These are phyloP conservation scores for Geopemphigus sp. DNA, from an alignment of 1,140 invertebrate species.

Conservation along the genomic window DNA sequence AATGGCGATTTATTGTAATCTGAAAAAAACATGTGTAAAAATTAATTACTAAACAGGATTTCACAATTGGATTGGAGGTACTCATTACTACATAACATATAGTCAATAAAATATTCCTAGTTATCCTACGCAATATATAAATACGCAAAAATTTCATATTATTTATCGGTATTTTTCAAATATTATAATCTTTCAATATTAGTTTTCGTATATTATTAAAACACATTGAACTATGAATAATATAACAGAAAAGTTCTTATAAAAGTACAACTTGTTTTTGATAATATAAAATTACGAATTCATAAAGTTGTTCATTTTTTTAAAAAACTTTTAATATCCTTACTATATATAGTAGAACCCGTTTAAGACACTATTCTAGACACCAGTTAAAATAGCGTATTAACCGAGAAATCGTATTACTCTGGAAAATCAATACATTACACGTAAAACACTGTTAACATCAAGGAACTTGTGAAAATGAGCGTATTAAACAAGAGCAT, in stretches of 20 bases:
- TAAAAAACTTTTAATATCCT: no score
- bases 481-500: no score
- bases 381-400: no score
- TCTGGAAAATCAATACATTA: no score
- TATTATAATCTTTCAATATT: neutral
- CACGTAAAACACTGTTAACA: no score
- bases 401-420: no score
- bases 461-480: no score
- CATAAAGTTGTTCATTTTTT: neutral
- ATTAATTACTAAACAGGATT: constrained; percentile 31
- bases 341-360: no score
- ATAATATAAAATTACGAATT: neutral
- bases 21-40: constrained; percentile 29
- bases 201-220: neutral
- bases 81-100: constrained; percentile 12
- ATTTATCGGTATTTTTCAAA: constrained; percentile 16
- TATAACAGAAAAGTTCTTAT: neutral
- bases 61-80: neutral
- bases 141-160: neutral
- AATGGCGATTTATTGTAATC: constrained; percentile 35
- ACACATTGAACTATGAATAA: neutral
- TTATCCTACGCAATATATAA: constrained; percentile 14
- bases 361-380: no score
- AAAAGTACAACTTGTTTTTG: neutral
- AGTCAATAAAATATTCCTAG: constrained; percentile 5